Evolutionary conservation across 2,113 vertebrate species (phyloP).

Genomic region (Platichthys flesus): DNA sequence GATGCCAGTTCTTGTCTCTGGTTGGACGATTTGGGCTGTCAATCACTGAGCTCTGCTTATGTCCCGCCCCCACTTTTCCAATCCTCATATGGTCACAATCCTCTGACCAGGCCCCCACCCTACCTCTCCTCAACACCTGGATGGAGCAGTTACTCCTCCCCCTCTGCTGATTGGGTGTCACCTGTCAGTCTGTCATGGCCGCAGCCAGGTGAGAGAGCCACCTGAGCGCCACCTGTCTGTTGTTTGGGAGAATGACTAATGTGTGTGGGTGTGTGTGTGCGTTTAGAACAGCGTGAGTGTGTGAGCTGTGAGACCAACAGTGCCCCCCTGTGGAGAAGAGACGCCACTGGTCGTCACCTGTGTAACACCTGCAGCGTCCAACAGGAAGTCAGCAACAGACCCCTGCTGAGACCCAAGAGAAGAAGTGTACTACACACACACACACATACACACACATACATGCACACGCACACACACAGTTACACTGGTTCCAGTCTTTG

Average conservation of each 20-base stretch:
- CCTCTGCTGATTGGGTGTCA: slow-evolving; percentile 5
- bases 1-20: slow-evolving; percentile 51
- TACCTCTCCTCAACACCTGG: slow-evolving; percentile 25
- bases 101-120: slow-evolving; percentile 62
- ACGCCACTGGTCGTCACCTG: slow-evolving; percentile 85
- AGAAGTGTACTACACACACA: slow-evolving; percentile 57
- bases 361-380: slow-evolving; percentile 84
- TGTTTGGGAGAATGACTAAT: background rate
- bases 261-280: background rate
- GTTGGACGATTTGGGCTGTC: slow-evolving; percentile 71
- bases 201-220: slow-evolving; percentile 52
- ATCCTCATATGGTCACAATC: slow-evolving; percentile 42
- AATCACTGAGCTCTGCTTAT: slow-evolving; percentile 22
- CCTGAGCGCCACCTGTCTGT: background rate
- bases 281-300: slow-evolving; percentile 84
- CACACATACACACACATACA: background rate
- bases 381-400: slow-evolving; percentile 79
- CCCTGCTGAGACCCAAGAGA: slow-evolving; percentile 87
- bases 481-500: too few relatives aligned
- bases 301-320: slow-evolving; percentile 85
- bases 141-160: slow-evolving; percentile 14
- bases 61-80: background rate
- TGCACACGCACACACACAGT: too few relatives aligned
- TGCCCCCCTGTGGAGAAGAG: slow-evolving; percentile 87
- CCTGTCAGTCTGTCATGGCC: slow-evolving; percentile 30